Percentiles rank a stretch among this genome's conserved stretches.
These are phyloP conservation scores for Cossypha dichroa DNA, from an alignment of 2,797 vertebrate species.

Conservation along the genomic window DNA sequence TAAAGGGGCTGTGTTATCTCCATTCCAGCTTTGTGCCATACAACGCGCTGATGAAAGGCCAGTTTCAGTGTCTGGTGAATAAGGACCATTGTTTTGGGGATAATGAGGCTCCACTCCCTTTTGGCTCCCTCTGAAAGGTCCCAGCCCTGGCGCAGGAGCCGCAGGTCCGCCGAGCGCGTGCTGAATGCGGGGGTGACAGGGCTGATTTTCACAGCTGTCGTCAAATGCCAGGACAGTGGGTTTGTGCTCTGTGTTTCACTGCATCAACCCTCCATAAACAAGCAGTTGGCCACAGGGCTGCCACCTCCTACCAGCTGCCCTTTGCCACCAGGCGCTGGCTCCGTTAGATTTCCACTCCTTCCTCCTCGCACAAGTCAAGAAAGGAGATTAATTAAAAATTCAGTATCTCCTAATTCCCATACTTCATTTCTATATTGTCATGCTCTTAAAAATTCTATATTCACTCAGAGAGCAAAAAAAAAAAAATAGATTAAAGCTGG, in stretches of 20 bases:
- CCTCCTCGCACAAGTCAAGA: background rate
- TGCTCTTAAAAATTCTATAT: background rate
- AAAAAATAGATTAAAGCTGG: background rate
- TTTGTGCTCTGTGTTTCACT: constrained; percentile 38
- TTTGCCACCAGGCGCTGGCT: background rate
- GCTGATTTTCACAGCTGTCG: constrained; percentile 57
- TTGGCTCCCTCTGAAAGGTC: constrained; percentile 72
- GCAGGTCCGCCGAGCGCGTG: constrained; percentile 5
- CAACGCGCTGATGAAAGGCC: constrained; percentile 39
- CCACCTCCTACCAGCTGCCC: background rate
- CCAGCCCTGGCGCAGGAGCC: constrained; percentile 42
- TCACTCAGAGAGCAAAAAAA: background rate
- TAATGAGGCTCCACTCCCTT: constrained; percentile 63
- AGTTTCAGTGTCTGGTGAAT: constrained; percentile 67
- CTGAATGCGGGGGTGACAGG: constrained; percentile 50
- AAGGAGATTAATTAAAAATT: background rate
- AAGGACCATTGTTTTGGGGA: constrained; percentile 64
- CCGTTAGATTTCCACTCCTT: background rate
- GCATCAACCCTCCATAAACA: constrained; percentile 42
- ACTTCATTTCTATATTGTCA: background rate
- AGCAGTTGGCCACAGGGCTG: background rate
- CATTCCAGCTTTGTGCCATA: constrained; percentile 1
- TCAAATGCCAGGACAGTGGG: constrained; percentile 33
- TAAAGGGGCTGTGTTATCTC: constrained; percentile 62
- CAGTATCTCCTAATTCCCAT: background rate